Evolutionary conservation across 2,888 invertebrate species (phyloP), one percentile per base, ranked within the genome.

Genomic region (Teleiodes luculella): DNA sequence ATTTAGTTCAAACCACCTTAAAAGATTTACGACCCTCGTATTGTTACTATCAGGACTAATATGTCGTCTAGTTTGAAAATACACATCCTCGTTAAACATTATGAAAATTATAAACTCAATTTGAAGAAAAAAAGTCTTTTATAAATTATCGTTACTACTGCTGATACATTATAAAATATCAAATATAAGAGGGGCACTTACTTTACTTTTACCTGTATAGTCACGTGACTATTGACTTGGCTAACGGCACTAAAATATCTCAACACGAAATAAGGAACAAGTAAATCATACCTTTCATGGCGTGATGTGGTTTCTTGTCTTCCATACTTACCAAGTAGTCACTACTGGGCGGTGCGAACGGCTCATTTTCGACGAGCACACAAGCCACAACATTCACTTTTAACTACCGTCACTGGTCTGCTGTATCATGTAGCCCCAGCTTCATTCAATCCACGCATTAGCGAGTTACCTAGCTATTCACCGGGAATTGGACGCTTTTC

Each of bases 401-500:
- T 67, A 74, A 76, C 69, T 69, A 73, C 71, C 59, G 65, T 62
- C 74, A 83, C 78, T 73, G 64, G 64, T 63, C 65, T 64, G 70
- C 64, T 73, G 71, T 70, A 64, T 67, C 66, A 72, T 75, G 75
- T 77, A 70, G 74, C 64, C 67, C 66, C 63, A 56, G 72, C 74
- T 72, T 69, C 67, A 74, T 72, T 74, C 68, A 65, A 73, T 70
- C 72, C 76, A 74, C 70, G 67, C 63, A 67, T 64, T 75, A 75
- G 68, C 69, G 64, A 77, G 72, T 76, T 82, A 82, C 72, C 76
- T 74, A 79, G 72, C 73, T 72, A 78, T 74, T 78, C 73, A 78
- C 75, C 67, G 66, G 68, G 76, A 77, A 80, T 81, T 74, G 74
- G 73, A 81, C 77, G 72, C 80, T 84, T 80, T 80, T 83, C 81